phyloP scores from a whole-genome alignment of 2,113 vertebrate genomes.

The Brachyhypopomus occidentalis region DNA sequence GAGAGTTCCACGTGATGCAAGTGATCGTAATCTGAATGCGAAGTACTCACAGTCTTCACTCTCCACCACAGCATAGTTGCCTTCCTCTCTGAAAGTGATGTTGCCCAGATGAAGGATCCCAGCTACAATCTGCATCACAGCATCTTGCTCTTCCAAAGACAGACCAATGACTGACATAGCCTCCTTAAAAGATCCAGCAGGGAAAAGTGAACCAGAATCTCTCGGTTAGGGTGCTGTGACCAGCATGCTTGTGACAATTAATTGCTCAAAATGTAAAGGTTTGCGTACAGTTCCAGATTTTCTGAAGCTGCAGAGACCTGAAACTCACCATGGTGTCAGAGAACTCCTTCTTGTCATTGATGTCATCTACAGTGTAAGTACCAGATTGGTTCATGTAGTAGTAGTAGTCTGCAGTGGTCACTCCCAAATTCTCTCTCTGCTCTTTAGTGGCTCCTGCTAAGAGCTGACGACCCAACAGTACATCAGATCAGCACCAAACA shows the following conservation, averaged over 20 bases:
- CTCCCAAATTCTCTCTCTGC: constrained; percentile 78
- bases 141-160: constrained; percentile 71
- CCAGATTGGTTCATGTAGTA: constrained; percentile 81
- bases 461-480: constrained; percentile 61
- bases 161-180: constrained; percentile 82
- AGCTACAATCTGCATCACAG: constrained; percentile 79
- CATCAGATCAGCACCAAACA: not conserved
- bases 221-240: not conserved
- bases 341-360: constrained; percentile 80
- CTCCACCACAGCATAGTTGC: constrained; percentile 81
- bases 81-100: constrained; percentile 78
- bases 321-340: constrained; percentile 75
- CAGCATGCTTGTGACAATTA: not conserved
- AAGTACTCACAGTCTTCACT: constrained; percentile 78
- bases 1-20: not conserved
- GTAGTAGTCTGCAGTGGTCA: constrained; percentile 81
- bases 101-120: constrained; percentile 83
- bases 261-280: no score
- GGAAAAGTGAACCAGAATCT: constrained; percentile 2
- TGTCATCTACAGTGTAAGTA: constrained; percentile 78
- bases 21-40: not conserved
- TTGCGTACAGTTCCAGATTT: not conserved
- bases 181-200: constrained; percentile 59
- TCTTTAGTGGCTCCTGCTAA: constrained; percentile 70
- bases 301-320: not conserved